Base-by-base conservation (phyloP, 2,797 vertebrate species). In the Paedocypris micromegethes region DNA sequence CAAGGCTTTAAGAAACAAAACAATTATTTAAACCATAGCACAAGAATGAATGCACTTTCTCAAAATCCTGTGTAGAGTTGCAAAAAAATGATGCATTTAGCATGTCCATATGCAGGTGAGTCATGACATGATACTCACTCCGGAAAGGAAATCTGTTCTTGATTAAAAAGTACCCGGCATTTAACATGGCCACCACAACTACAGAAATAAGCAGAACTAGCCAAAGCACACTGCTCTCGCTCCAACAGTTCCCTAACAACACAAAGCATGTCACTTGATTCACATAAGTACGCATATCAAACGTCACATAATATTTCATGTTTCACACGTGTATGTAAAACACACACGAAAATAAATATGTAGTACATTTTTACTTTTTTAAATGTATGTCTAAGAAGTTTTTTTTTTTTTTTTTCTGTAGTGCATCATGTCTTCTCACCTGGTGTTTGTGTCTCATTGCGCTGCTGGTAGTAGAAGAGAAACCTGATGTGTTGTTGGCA, bases 181-280 rank as follows among this genome's bases (percentile, higher is more conserved):
- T 61, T 7, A 77, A 59, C 38, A 88, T 41, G 64, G 87, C 78
- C 0, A 76, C 2, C 9, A 75, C 78, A 71, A 90, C 2, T n/a
- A 87, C 79, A 69, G 82, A 64, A 73, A 92, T 61, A 72, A 93
- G 73, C 70, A 95, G 86, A 77, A 74, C 54, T 68, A 96, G 76
- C 91, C 92, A 95, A 64, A 84, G 73, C 52, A 85, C 86, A 78
- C 84, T 89, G 59, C 66, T 77, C 44, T 77, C 38, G 75, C 83
- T 86, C 55, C 88, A 87, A 81, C 75, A 53, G 45, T 7, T 37
- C 6, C 63, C 37, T 4, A 57, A 5, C 9, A 41, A 54, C 5
- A 42, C 42, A 58, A 7, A 41, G 40, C 37, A 23, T 23, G 23
- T 23, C 23, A 23, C 23, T 23, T 23, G 23, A 23, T 40, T 58